Conservation (phyloP, 2,113 vertebrate genomes). For the Myrmecophaga tridactyla region DNA sequence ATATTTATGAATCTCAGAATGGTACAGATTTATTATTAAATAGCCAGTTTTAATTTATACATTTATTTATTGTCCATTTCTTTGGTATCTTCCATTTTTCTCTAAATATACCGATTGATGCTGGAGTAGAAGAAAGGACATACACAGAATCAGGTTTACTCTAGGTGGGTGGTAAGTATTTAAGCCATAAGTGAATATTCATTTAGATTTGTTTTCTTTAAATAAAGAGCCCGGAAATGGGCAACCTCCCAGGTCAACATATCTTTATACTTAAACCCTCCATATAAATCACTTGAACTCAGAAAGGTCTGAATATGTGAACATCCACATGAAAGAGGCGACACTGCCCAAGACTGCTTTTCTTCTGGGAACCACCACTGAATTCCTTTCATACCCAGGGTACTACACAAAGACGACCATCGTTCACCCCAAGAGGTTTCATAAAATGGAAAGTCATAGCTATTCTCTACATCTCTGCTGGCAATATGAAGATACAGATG, state of each 20-base stretch:
- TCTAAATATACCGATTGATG: background rate
- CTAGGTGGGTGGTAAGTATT: background rate
- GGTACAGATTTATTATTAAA: background rate
- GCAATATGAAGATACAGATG: background rate
- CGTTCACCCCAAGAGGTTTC: background rate
- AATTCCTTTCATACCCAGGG: background rate
- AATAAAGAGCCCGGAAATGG: background rate
- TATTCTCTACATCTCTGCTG: background rate
- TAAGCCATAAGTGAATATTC: background rate
- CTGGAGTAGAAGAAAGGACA: accelerated
- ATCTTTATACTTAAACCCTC: background rate
- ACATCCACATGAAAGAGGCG: accelerated
- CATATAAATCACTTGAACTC: too few species aligned
- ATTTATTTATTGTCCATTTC: background rate
- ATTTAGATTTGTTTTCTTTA: background rate
- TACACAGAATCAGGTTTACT: too few species aligned
- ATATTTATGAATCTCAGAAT: background rate
- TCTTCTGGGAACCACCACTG: background rate
- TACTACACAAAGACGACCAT: too few species aligned
- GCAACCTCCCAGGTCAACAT: background rate
- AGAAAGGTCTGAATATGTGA: background rate
- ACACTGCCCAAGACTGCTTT: accelerated
- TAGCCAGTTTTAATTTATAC: background rate
- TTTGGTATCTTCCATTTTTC: background rate
- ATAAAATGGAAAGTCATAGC: background rate